Evolutionary conservation across 2,113 vertebrate species (phyloP).

Genomic region (Chinchilla lanigera): DNA sequence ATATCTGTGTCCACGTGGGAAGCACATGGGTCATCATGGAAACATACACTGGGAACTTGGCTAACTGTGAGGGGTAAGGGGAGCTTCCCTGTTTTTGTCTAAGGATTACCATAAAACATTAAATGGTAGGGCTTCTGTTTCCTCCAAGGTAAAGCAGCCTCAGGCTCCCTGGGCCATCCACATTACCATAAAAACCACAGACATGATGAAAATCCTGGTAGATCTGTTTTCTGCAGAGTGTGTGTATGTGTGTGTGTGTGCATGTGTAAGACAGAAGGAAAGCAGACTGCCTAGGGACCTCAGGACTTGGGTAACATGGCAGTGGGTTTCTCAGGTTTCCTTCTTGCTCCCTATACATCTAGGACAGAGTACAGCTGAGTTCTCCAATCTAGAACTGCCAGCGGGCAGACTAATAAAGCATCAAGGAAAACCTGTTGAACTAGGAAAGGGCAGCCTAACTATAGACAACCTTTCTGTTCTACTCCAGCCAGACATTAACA

Average conservation of each 20-base stretch:
- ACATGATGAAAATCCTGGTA: too few species aligned
- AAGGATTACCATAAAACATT: not conserved
- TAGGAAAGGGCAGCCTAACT: not conserved
- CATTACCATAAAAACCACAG: not conserved
- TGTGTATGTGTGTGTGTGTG: not conserved
- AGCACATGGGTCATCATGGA: not conserved
- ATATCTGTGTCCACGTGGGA: not conserved
- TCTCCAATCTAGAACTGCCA: not conserved
- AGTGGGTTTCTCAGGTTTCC: not conserved
- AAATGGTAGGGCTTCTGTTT: not conserved
- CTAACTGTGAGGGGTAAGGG: not conserved
- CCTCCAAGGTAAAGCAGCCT: not conserved
- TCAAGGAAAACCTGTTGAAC: not conserved
- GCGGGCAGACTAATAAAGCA: not conserved
- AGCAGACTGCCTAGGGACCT: not conserved
- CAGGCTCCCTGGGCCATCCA: too few species aligned
- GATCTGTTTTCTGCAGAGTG: not conserved
- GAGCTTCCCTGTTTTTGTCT: not conserved
- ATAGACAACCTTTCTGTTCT: not conserved
- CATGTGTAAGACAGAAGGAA: not conserved
- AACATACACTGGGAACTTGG: not conserved
- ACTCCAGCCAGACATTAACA: not conserved
- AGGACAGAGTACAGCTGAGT: not conserved
- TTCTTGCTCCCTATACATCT: fast-evolving
- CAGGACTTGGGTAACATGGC: not conserved